These are phyloP conservation scores for Meta bourneti DNA, from an alignment of 2,888 invertebrate species.

Conservation along the genomic window DNA sequence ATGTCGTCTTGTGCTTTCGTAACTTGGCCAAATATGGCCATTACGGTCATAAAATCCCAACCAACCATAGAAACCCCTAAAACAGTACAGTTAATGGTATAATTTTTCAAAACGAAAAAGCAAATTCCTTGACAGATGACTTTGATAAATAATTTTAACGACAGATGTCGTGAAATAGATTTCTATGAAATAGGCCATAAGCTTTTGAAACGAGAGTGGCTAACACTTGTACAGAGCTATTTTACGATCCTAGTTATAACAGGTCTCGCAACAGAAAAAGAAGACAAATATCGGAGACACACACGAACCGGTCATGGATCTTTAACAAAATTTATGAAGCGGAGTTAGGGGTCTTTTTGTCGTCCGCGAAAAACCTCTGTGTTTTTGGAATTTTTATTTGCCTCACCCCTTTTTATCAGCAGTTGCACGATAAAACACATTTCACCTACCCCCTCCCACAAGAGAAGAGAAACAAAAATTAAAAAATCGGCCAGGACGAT, in stretches of 20 bases:
- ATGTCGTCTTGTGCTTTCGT: too few species aligned
- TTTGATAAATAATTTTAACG: neutral
- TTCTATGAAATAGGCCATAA: neutral
- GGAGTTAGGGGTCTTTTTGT: constrained; percentile 10
- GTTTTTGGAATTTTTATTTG: constrained; percentile 17
- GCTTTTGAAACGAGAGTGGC: neutral
- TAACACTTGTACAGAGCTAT: neutral
- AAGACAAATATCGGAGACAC: neutral
- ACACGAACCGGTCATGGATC: neutral
- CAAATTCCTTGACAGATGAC: neutral
- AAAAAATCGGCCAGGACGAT: constrained; percentile 22
- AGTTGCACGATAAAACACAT: constrained; percentile 41
- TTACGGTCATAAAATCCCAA: too few species aligned
- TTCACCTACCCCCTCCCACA: neutral
- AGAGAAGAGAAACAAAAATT: constrained; percentile 19
- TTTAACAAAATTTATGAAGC: constrained; percentile 52
- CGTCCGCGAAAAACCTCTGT: neutral
- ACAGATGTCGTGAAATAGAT: neutral
- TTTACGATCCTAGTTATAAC: constrained; percentile 5
- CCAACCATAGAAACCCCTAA: too few species aligned
- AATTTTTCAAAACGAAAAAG: neutral
- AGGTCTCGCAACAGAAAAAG: neutral
- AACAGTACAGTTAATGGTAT: neutral
- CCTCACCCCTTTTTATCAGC: constrained; percentile 24
- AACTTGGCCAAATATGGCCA: too few species aligned